A percentile compares a stretch with the other conserved stretches of the same genome.
These are phyloP conservation scores for Drosophila watanabei DNA, from an alignment of 1,140 invertebrate genomes.

Conservation along the genomic window DNA sequence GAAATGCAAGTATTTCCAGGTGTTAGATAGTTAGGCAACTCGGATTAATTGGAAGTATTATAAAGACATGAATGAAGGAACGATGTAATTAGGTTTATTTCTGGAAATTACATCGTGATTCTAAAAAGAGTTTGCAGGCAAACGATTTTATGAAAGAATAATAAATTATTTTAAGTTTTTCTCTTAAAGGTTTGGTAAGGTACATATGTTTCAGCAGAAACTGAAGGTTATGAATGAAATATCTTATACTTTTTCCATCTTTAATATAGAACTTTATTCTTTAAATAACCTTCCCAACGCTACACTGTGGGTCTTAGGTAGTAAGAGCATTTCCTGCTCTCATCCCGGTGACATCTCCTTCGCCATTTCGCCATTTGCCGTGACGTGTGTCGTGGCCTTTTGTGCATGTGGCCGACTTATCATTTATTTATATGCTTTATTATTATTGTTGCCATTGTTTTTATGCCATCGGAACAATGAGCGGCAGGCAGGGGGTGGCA, in stretches of 20 bases:
- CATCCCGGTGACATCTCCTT: constrained; percentile 54
- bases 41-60: constrained; percentile 7
- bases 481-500: constrained; percentile 2
- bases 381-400: constrained; percentile 44
- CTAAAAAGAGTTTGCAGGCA: background rate
- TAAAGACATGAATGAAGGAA: constrained; percentile 1
- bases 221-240: background rate
- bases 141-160: background rate
- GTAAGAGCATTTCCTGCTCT: constrained; percentile 3
- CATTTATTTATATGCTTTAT: constrained; percentile 78
- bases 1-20: constrained; percentile 8
- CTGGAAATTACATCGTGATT: background rate
- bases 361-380: constrained; percentile 3
- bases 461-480: constrained; percentile 28
- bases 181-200: background rate
- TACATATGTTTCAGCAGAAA: background rate
- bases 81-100: constrained; percentile 2
- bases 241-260: background rate
- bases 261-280: background rate
- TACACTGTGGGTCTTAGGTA: constrained; percentile 7
- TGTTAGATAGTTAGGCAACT: constrained; percentile 9
- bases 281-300: background rate
- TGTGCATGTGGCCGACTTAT: constrained; percentile 67
- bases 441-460: constrained; percentile 70
- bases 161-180: background rate